Evolutionary conservation across 2,797 vertebrate genomes (phyloP), one percentile per base, ranked within the genome.

Genomic region (Schizopygopsis malacanthus): DNA sequence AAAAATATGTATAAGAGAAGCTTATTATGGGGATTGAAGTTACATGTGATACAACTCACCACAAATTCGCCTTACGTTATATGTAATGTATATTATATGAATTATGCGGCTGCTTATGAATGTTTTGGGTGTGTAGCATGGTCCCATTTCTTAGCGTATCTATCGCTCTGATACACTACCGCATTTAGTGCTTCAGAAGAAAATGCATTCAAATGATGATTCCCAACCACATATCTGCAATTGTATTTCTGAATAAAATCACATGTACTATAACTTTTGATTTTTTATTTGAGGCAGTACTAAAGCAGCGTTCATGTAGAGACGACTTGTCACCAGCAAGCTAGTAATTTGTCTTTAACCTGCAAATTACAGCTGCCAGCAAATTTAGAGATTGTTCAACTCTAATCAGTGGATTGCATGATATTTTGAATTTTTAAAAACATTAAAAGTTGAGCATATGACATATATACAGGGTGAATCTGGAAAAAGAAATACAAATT

Each of bases 21-120:
- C 45, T 77, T 83, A 70, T 86, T 71, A 71, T 59, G 86, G 25
- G 41, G 45, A 88, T 71, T 86, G 16, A 82, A 82, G 85, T 75
- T 83, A 61, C 69, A 84, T 71, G 52, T 25, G 81, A 86, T 47
- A 82, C 33, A 50, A 39, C 54, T 75, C 43, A 81, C 84, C 83
- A 77, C 88, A 84, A 79, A 67, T 61, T 63, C 4, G 78, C 63
- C 72, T 81, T 85, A 61, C 39, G 39, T 69, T 80, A 61, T 65
- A 52, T 72, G 37, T 73, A 61, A 15, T 84, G 65, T 88, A 47
- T 47, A 81, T 85, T 75, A 50, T 81, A 65, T 81, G 69, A 65
- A 67, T 20, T 52, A 65, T 85, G 70, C 12, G 56, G 84, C 33
- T 75, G 56, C 22, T 52, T 41, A 15, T 81, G 45, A 75, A 39